Base-by-base conservation (phyloP, 2,797 vertebrate genomes). In the Gymnoscopelus microlampas region DNA sequence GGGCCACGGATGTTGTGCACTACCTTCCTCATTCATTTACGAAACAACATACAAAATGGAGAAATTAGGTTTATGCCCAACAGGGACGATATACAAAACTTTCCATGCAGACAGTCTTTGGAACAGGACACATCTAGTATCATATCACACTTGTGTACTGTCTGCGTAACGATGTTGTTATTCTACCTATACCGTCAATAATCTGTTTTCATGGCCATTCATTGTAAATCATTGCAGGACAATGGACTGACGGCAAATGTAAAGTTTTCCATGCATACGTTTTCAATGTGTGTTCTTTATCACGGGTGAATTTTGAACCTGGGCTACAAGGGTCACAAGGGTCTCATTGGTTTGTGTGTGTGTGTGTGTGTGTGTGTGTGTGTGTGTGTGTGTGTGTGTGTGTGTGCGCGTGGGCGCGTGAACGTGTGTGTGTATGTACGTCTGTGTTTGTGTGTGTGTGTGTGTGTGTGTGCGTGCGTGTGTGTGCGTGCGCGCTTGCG, bases 231-330 rank as follows among this genome's bases (percentile, higher is more conserved):
- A 44, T 44, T 39, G 35, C 35, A 39, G 39, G 39, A 44, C 39
- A 44, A 9, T 44, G 39, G 39, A 44, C 39, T 54, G 78, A 73
- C 74, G 24, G 76, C 77, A 76, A 44, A 44, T 2, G 39, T 39
- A 6, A 7, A 44, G 39, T 44, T 44, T 44, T 44, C 39, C 39
- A 1, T 44, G 39, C 10, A 44, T 44, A 8, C 9, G 10, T 7
- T 10, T 44, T 8, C 39, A 44, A 8, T 44, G 39, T 44, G 39
- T 44, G 39, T 44, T 44, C 66, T 73, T 70, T 71, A 78, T 70
- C 32, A 53, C 81, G 90, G 85, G 80, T 85, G 82, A 83, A 86
- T 78, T 76, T 80, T 83, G 80, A 87, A 87, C 88, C 39, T 85
- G 84, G 86, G 87, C 79, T 79, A 44, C 63, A 50, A 85, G 79